Evolutionary conservation across 2,797 vertebrate species (phyloP).

Genomic region (Mormyrus proboscirostris): DNA sequence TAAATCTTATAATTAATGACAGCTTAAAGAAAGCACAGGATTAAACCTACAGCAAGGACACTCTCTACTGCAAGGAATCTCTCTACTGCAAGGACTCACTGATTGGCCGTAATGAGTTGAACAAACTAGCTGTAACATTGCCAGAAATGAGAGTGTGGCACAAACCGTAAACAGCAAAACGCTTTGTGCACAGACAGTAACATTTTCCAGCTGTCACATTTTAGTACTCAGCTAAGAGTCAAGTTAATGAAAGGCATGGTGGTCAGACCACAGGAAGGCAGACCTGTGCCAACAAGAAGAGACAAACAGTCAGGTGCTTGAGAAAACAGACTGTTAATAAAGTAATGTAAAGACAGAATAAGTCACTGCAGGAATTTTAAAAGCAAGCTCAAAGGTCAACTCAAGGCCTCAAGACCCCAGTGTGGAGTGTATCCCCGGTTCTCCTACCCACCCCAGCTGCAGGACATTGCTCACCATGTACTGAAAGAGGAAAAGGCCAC

Average conservation of each 20-base stretch:
- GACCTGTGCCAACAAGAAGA: not conserved
- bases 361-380: not conserved
- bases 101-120: not conserved
- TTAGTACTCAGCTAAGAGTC: not conserved
- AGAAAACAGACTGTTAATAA: not conserved
- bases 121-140: not conserved
- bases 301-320: not conserved
- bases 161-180: not conserved
- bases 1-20: not conserved
- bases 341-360: not conserved
- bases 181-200: not conserved
- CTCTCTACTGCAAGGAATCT: no score
- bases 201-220: not conserved
- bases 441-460: not conserved
- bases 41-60: not conserved
- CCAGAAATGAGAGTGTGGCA: not conserved
- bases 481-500: conserved; percentile 80
- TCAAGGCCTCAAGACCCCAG: not conserved
- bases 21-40: not conserved
- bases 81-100: not conserved
- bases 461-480: conserved; percentile 65
- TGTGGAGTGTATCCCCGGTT: not conserved
- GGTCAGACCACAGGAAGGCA: not conserved
- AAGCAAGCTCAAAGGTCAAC: not conserved
- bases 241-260: not conserved